Evolutionary conservation across 2,113 vertebrate species (phyloP).

Genomic region (Oryzias woworae): DNA sequence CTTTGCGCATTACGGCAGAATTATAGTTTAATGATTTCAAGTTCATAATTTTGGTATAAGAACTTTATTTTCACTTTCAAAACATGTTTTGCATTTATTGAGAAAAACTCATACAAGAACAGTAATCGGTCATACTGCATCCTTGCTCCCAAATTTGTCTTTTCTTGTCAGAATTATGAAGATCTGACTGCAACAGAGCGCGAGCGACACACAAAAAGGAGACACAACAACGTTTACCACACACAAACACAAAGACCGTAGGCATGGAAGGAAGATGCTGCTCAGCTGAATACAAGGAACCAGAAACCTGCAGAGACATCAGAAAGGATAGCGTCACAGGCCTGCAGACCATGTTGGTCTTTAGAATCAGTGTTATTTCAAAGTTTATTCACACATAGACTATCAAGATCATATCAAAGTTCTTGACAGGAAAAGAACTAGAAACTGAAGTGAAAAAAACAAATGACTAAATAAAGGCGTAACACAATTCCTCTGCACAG

Average conservation of each 20-base stretch:
- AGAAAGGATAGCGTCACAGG: not conserved
- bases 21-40: too few species aligned
- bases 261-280: constrained; percentile 75
- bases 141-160: constrained; percentile 32
- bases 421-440: too few species aligned
- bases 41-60: too few species aligned
- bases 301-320: constrained; percentile 68
- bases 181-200: constrained; percentile 73
- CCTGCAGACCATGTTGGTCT: not conserved
- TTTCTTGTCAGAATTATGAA: constrained; percentile 51
- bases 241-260: constrained; percentile 74
- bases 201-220: constrained; percentile 74
- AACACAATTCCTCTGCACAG: too few species aligned
- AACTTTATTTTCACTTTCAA: too few species aligned
- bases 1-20: too few species aligned
- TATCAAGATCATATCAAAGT: not conserved
- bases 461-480: too few species aligned
- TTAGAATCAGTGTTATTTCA: too few species aligned
- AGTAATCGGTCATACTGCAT: constrained; percentile 24
- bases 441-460: too few species aligned
- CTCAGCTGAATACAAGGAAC: constrained; percentile 79
- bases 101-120: too few species aligned
- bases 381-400: not conserved
- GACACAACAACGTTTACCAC: constrained; percentile 70
- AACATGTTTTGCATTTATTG: too few species aligned